Evolutionary conservation across 2,797 vertebrate genomes (phyloP).

Genomic region (Epinephelus awoara): DNA sequence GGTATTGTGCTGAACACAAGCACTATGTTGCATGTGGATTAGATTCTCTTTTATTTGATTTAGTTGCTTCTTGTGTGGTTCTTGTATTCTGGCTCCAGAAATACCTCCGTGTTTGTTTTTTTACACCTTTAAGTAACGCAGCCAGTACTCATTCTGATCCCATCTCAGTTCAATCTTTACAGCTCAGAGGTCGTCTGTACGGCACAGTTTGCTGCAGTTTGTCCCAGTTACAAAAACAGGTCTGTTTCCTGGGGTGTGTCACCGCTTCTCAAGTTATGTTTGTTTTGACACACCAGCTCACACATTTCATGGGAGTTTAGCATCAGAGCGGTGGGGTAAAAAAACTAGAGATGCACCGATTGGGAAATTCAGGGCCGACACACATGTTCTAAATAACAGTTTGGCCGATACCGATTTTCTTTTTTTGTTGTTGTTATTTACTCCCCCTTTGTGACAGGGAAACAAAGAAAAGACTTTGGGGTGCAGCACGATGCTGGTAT

Average conservation of each 20-base stretch:
- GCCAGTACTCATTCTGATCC: background rate
- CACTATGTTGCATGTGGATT: slow-evolving; percentile 35
- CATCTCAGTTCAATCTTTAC: background rate
- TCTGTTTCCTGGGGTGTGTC: slow-evolving; percentile 35
- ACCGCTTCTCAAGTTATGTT: slow-evolving; percentile 36
- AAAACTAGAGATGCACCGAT: background rate
- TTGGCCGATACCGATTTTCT: too few species aligned
- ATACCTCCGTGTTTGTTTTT: background rate
- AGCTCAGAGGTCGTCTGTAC: background rate
- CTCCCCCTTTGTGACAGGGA: too few species aligned
- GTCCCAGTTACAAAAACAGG: slow-evolving; percentile 25
- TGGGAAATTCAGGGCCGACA: too few species aligned
- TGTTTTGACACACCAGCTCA: slow-evolving; percentile 61
- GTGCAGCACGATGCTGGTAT: too few species aligned
- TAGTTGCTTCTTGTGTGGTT: slow-evolving; percentile 9
- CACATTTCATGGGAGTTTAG: slow-evolving; percentile 43
- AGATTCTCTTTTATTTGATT: slow-evolving; percentile 35
- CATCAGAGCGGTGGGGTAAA: slow-evolving; percentile 36
- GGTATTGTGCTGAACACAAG: slow-evolving; percentile 37
- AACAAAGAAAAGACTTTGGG: too few species aligned
- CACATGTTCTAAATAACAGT: too few species aligned
- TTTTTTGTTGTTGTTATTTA: too few species aligned
- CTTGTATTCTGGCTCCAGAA: background rate
- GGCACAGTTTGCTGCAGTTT: slow-evolving; percentile 4
- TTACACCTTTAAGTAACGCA: background rate